Base-by-base conservation (phyloP, 1,140 invertebrate genomes). In the Helicorthomorpha holstii region DNA sequence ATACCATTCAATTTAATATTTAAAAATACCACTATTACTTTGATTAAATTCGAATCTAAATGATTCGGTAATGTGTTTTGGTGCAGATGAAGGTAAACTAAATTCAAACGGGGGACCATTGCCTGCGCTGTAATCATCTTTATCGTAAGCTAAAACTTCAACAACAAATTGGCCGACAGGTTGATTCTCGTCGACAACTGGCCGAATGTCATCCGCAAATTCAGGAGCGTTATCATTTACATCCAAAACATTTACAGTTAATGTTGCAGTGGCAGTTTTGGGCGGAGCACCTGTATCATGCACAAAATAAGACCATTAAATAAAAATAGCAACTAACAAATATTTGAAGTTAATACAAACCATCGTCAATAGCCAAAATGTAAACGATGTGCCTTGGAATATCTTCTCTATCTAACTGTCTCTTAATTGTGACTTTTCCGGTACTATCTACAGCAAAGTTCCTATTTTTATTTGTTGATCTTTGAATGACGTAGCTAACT, bases 191-290 rank as follows among this genome's bases (percentile, higher is more conserved):
- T 84, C 62, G 3, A 89, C 85, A 65, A 75, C 83, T 1, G 82
- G 86, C 44, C 75, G 76, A 56, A 79, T 73, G 14, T 84, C 75
- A 66, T 87, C 82, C 4, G 73, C 79, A 61, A 90, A 90, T 53
- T 76, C 76, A 0, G 87, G 88, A 56, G 86, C 83, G 59, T 87
- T 84, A 62, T 91, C 87, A 59, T 91, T 92, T 0, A 88, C 85
- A 60, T 91, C 87, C 60, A 77, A 69, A 1, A 89, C 73, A 61
- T 81, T 75, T 22, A 91, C 51, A 4, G 34, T 27, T 34, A 52
- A 26, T 27, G 51, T 52, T 23, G 51, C 51, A 3, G 51, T 52
- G 3, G 51, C 3, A 4, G 44, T 47, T n/a, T 29, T 24, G 2
- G 44, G 14, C 21, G 51, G 51, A 27, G 10, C 14, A 4, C 51